Conservation (phyloP, 2,113 vertebrate genomes). For the Herpetotheres cachinnans region DNA sequence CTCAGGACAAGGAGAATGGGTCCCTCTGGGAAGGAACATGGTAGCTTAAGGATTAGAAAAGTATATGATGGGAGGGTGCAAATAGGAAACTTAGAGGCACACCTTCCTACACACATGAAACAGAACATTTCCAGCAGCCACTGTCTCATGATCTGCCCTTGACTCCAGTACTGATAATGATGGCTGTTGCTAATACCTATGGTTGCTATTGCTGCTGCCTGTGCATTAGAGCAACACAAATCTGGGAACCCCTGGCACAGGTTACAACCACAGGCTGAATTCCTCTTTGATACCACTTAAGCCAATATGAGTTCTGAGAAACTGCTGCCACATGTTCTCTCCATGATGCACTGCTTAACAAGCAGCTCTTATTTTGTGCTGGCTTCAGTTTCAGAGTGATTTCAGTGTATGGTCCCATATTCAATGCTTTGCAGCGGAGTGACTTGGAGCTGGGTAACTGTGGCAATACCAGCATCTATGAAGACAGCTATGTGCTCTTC, state of each 20-base stretch:
- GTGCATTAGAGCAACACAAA: background rate
- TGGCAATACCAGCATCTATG: background rate
- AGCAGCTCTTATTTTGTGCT: background rate
- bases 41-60: background rate
- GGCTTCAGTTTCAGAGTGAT: background rate
- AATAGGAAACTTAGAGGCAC: background rate
- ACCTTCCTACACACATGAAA: fast-evolving
- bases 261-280: constrained; percentile 17
- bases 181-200: background rate
- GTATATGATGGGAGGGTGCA: background rate
- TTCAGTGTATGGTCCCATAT: background rate
- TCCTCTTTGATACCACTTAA: constrained; percentile 26
- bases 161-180: background rate
- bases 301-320: constrained; percentile 34
- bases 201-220: background rate
- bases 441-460: background rate
- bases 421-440: background rate
- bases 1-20: background rate
- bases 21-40: background rate
- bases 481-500: background rate
- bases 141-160: background rate
- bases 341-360: background rate
- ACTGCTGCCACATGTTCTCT: background rate
- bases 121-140: background rate
- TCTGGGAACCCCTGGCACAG: background rate